Percentiles rank a stretch among this genome's conserved stretches.
Evolutionary conservation across 37 sponge, comb jelly and placozoan species (phyloP).

Genomic region (Agelas oroides): DNA sequence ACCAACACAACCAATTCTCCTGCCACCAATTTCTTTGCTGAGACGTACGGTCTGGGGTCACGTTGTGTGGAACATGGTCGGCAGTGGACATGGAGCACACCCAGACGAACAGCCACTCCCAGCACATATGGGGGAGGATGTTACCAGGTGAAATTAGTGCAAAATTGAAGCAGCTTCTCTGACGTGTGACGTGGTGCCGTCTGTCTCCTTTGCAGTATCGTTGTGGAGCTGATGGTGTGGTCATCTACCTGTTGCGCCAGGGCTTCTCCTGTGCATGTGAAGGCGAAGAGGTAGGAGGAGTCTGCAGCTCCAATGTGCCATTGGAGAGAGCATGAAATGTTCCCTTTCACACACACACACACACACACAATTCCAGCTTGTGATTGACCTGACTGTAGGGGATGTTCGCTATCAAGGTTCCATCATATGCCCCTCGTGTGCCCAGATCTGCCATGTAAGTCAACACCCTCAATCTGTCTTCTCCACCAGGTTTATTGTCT

Average conservation of each 20-base stretch:
- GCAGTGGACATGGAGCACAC: neutral
- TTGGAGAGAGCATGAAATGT: too few species aligned
- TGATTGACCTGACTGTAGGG: constrained; percentile 22
- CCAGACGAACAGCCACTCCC: neutral
- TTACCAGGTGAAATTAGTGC: constrained; percentile 45
- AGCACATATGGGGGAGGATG: constrained; percentile 56
- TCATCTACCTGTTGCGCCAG: constrained; percentile 24
- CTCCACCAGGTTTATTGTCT: too few species aligned
- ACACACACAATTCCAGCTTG: neutral
- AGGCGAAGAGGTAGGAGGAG: constrained; percentile 62
- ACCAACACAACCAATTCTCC: constrained; percentile 1
- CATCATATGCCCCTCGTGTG: constrained; percentile 73
- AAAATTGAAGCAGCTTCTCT: neutral
- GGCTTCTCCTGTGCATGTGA: constrained; percentile 33
- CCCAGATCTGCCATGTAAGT: constrained; percentile 46
- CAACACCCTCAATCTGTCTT: too few species aligned
- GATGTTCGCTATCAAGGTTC: constrained; percentile 43
- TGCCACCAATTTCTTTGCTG: constrained; percentile 23
- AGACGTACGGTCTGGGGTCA: constrained; percentile 53
- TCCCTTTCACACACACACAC: too few species aligned
- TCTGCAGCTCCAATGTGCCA: too few species aligned
- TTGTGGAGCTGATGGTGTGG: constrained; percentile 37
- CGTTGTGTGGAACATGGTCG: constrained; percentile 63
- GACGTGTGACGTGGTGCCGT: neutral
- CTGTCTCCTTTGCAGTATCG: constrained; percentile 23